These are phyloP conservation scores for Myopa tessellatipennis DNA, from an alignment of 2,888 invertebrate species.

Conservation along the genomic window DNA sequence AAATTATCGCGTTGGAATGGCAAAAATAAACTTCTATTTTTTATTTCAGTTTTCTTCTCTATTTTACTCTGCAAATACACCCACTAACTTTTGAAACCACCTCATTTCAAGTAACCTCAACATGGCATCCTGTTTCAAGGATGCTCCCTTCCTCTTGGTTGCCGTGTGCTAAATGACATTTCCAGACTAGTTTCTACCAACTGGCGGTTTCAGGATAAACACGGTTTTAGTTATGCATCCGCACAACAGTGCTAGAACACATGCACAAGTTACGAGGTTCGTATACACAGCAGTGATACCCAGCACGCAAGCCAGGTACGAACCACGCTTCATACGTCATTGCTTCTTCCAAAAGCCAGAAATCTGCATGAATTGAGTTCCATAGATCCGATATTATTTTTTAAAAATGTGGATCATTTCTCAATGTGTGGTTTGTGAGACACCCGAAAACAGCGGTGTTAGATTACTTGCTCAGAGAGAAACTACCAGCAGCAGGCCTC, in stretches of 20 bases:
- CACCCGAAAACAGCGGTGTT: too few relatives aligned
- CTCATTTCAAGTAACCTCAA: neutral
- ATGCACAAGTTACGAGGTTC: neutral
- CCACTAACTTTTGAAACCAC: neutral
- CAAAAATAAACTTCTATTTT: too few relatives aligned
- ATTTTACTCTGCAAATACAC: neutral
- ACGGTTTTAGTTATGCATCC: conserved; percentile 1
- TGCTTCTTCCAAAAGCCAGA: too few relatives aligned
- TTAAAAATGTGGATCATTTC: too few relatives aligned
- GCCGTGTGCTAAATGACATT: conserved; percentile 24
- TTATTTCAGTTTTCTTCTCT: too few relatives aligned
- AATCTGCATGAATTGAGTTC: too few relatives aligned
- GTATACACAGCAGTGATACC: neutral
- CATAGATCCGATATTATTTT: too few relatives aligned
- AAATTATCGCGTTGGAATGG: neutral
- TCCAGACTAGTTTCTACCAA: conserved; percentile 25
- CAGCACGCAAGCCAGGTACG: too few relatives aligned
- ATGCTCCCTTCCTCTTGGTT: neutral
- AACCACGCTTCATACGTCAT: too few relatives aligned
- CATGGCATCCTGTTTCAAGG: neutral
- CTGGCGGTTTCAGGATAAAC: conserved; percentile 9
- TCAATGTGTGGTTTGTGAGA: too few relatives aligned
- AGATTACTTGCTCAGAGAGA: too few relatives aligned
- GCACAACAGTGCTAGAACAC: neutral
- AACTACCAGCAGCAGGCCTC: too few relatives aligned